Evolutionary conservation across 2,113 vertebrate species (phyloP).

Genomic region (Hypocryptadius cinnamomeus): DNA sequence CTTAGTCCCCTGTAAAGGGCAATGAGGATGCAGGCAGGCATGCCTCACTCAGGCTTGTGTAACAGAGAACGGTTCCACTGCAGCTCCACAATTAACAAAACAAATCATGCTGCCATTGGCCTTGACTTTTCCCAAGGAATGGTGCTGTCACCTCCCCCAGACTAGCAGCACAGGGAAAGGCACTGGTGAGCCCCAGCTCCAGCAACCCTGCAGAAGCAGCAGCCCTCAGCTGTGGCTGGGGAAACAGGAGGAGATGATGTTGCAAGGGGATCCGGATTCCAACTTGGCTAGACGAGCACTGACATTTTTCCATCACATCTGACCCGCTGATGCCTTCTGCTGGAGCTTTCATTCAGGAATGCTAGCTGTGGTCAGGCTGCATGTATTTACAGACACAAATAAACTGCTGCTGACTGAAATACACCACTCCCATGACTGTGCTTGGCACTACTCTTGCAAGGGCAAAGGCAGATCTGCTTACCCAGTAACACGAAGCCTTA

Average conservation of each 20-base stretch:
- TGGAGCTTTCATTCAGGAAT: slow-evolving; percentile 20
- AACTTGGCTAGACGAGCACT: neutral
- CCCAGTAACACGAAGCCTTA: neutral
- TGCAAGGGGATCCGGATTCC: slow-evolving; percentile 15
- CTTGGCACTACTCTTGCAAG: neutral
- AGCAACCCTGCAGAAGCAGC: neutral
- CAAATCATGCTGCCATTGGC: neutral
- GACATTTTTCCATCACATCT: slow-evolving; percentile 28
- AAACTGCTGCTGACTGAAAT: slow-evolving; percentile 19
- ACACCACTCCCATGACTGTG: neutral
- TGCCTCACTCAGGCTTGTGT: neutral
- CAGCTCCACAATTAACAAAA: neutral
- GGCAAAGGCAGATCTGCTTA: neutral
- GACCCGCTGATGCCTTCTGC: neutral
- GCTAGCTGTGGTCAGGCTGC: slow-evolving; percentile 26
- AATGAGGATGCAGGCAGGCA: neutral
- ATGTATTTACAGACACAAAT: slow-evolving; percentile 19
- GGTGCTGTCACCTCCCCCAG: neutral
- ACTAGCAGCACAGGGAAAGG: neutral
- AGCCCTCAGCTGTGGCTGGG: neutral
- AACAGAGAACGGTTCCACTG: neutral
- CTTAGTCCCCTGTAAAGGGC: neutral
- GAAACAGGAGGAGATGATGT: neutral
- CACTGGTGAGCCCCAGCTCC: neutral
- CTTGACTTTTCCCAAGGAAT: neutral